Evolutionary conservation across 1,140 invertebrate species (phyloP), one percentile per base, ranked within the genome.

Genomic region (Aradophagus sp.): DNA sequence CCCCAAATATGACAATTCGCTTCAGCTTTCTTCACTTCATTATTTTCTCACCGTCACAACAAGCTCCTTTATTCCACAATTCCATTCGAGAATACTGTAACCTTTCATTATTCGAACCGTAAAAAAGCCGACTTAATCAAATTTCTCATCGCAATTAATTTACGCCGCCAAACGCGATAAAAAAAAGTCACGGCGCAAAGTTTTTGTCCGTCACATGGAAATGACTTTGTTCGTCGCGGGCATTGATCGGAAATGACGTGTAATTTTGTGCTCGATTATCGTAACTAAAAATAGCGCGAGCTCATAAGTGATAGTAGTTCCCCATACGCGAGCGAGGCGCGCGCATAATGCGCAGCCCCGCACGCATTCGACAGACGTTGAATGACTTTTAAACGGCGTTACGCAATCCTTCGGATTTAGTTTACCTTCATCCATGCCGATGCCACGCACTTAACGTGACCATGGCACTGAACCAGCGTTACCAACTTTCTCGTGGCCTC

Each of bases 401-500:
- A 78, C 79, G 77, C 77, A 80, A 81, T 80, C 76, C 73, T 76
- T 81, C 63, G 61, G 76, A 80, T 81, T 83, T 81, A 81, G 79
- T 81, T 82, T 80, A 82, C 79, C 82, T 83, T 83, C 80, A 73
- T 81, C 78, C 56, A 71, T 73, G 74, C 59, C 73, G 79, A 81
- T 78, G 79, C 79, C 67, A 81, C 75, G 73, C 81, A 79, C 75
- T 77, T 79, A 80, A 76, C 79, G 77, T 80, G 80, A 83, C 81
- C 81, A 80, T 83, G 81, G 80, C 81, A 83, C 75, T 82, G 81
- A 82, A 83, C 75, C 74, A 77, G 70, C 78, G 74, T 77, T 76
- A 77, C 74, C 74, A 80, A 81, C 78, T 81, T 81, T 80, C 80
- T 75, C 73, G 73, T 74, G 72, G 73, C 71, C 77, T 79, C 75